Conservation (phyloP, 2,113 vertebrate species). For the Phaethon lepturus region DNA sequence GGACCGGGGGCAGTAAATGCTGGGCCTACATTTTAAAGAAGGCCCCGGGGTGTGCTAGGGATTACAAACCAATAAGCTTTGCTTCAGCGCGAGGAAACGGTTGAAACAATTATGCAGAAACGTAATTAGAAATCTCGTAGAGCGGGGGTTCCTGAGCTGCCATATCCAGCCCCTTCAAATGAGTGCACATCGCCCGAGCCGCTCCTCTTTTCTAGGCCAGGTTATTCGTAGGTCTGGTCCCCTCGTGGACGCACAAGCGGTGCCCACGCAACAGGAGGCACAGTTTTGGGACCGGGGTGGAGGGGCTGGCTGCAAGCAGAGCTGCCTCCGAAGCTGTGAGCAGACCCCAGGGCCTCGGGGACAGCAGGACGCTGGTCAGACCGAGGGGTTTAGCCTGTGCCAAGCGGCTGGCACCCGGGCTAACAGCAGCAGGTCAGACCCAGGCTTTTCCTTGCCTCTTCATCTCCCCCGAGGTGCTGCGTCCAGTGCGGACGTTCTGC, state of each 20-base stretch:
- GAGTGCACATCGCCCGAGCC: neutral
- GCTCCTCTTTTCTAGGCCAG: neutral
- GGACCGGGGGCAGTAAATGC: slow-evolving; percentile 51
- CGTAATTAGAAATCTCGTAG: slow-evolving; percentile 38
- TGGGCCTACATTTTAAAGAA: slow-evolving; percentile 56
- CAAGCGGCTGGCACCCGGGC: rapidly evolving
- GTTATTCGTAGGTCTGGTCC: neutral
- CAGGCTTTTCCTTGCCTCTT: neutral
- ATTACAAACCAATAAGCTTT: slow-evolving; percentile 61
- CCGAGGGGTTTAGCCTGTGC: neutral
- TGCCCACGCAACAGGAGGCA: neutral
- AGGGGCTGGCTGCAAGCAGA: neutral
- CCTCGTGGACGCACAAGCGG: neutral
- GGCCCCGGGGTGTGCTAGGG: slow-evolving; percentile 57
- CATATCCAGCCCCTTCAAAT: neutral
- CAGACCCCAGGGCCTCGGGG: neutral
- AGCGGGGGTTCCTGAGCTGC: slow-evolving; percentile 45
- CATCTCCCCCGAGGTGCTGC: neutral
- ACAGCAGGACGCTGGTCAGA: neutral
- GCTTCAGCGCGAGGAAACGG: neutral
- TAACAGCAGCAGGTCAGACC: neutral
- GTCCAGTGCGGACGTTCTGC: neutral
- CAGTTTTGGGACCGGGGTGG: neutral
- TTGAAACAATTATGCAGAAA: slow-evolving; percentile 43
- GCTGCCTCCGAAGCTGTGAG: neutral